Evolutionary conservation across 2,113 vertebrate species (phyloP).

Genomic region (Mesitornis unicolor): DNA sequence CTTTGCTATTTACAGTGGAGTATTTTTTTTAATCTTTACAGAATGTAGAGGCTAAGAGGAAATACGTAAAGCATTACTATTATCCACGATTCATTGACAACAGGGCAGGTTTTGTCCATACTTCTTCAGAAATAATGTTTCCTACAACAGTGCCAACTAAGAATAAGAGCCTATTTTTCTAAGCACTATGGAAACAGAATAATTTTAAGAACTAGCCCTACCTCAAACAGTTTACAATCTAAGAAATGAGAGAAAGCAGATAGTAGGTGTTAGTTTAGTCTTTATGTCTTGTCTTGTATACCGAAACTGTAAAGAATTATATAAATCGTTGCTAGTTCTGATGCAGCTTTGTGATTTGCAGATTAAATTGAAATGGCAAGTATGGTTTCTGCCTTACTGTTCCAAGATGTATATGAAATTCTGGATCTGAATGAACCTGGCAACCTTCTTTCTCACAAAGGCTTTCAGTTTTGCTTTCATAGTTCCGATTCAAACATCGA

Average conservation of each 20-base stretch:
- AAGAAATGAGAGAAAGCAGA: constrained; percentile 40
- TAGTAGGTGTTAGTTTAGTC: constrained; percentile 29
- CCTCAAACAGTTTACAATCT: constrained; percentile 31
- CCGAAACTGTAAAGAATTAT: constrained; percentile 18
- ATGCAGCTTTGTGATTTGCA: constrained; percentile 3
- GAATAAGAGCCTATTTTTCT: constrained; percentile 12
- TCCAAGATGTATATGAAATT: not conserved
- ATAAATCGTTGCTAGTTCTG: constrained; percentile 22
- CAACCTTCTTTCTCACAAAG: not conserved
- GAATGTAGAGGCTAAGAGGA: not conserved
- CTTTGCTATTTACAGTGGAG: not conserved
- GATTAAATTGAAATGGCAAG: not conserved
- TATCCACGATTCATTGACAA: constrained; percentile 33
- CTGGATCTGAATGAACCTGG: not conserved
- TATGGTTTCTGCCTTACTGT: not conserved
- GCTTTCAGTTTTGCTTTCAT: not conserved
- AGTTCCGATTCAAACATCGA: not conserved
- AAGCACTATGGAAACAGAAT: constrained; percentile 45
- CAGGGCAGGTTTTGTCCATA: constrained; percentile 28
- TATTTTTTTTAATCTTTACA: not conserved
- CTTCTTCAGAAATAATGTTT: constrained; percentile 23
- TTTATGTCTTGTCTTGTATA: constrained; percentile 38
- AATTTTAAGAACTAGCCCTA: constrained; percentile 44
- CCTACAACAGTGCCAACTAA: not conserved
- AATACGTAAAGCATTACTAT: constrained; percentile 26